Evolutionary conservation across 2,113 vertebrate species (phyloP).

Genomic region (Cyprinodon tularosa): DNA sequence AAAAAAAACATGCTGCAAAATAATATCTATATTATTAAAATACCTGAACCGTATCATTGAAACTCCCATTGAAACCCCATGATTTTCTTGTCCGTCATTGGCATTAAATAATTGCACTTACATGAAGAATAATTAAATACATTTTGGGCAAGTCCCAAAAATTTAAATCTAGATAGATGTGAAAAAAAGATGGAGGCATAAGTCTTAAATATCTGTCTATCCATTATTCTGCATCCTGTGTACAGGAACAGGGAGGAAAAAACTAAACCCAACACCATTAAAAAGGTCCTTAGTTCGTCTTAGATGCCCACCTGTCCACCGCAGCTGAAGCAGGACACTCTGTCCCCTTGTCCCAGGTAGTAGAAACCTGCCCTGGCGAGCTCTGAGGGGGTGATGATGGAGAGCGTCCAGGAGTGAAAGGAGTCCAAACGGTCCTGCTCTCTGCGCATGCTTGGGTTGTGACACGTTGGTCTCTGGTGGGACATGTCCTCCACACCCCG

Average conservation of each 20-base stretch:
- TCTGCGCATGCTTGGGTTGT: constrained; percentile 85
- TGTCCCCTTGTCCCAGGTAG: constrained; percentile 89
- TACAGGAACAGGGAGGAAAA: not conserved
- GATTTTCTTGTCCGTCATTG: not conserved
- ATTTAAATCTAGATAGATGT: not conserved
- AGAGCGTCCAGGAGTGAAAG: constrained; percentile 86
- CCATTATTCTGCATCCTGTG: not conserved
- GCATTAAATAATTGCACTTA: not conserved
- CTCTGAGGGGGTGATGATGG: constrained; percentile 86
- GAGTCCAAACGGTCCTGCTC: constrained; percentile 90
- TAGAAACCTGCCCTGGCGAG: constrained; percentile 96
- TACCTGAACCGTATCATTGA: not conserved
- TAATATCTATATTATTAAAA: not conserved
- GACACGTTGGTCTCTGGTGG: constrained; percentile 79
- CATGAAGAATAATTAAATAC: not conserved
- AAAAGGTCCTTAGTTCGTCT: not conserved
- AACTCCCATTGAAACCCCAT: not conserved
- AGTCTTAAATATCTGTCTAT: not conserved
- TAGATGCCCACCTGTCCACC: constrained; percentile 79
- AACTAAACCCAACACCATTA: not conserved
- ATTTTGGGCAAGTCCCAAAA: not conserved
- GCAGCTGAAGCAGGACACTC: constrained; percentile 94
- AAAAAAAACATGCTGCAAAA: not conserved
- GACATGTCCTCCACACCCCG: constrained; percentile 84
- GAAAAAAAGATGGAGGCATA: not conserved